Conservation (phyloP, 2,797 vertebrate species). For the Argyrosomus regius region DNA sequence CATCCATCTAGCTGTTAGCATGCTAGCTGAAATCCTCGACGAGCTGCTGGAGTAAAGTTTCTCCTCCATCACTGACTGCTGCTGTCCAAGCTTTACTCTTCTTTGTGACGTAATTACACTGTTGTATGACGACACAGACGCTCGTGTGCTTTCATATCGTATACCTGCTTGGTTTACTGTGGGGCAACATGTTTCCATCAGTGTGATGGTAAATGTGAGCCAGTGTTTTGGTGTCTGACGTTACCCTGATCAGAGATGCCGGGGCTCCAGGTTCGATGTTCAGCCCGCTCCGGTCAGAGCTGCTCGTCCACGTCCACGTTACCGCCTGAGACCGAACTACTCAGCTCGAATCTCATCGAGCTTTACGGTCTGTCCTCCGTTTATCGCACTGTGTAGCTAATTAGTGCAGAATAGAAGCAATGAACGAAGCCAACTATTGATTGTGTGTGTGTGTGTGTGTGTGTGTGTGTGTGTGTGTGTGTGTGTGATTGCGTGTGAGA, state of each 20-base stretch:
- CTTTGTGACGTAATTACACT: accelerated
- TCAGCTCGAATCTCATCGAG: not conserved
- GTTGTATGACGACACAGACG: not conserved
- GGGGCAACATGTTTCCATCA: not conserved
- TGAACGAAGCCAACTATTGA: not conserved
- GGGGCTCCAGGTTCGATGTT: not conserved
- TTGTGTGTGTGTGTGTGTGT: not conserved
- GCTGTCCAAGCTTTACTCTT: not conserved
- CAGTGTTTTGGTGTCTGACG: not conserved
- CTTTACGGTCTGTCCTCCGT: not conserved
- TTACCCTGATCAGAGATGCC: too few species aligned
- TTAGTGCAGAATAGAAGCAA: not conserved
- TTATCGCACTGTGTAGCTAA: too few species aligned
- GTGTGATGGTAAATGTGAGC: not conserved
- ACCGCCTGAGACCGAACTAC: not conserved
- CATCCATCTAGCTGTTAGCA: conserved; percentile 38
- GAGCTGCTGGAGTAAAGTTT: conserved; percentile 13
- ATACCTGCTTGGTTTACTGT: not conserved
- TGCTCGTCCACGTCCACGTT: not conserved
- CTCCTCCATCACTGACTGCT: not conserved
- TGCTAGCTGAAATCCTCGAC: conserved; percentile 16
- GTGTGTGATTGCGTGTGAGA: not conserved
- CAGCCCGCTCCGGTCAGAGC: not conserved
- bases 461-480: too few species aligned
- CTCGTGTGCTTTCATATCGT: too few species aligned